Base-by-base conservation (phyloP, 2,888 invertebrate genomes). In the Lithophane semibrunnea region DNA sequence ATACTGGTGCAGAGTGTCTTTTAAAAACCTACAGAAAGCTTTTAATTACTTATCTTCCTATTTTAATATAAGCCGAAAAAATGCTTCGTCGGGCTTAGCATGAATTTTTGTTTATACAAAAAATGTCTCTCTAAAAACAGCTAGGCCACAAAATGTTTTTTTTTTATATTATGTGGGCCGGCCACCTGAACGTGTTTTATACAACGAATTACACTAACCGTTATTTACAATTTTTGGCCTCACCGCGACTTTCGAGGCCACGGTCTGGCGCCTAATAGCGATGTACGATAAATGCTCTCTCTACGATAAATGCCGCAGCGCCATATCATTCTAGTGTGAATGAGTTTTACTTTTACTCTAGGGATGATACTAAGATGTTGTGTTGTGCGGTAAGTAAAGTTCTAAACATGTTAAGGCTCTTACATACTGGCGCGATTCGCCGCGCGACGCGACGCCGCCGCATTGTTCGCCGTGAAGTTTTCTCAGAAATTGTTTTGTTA, bases 311-410 rank as follows among this genome's bases (percentile, higher is more conserved):
- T 70, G 69, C 58, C 71, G 60, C 74, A 63, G 61, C 54, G 29
- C 63, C 73, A 58, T 87, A 82, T 79, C 77, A 74, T 79, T 82
- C 79, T 69, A 79, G 77, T 87, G 87, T n/a, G 80, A 86, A 86
- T 73, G 63, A 80, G 73, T 80, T 71, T 74, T 80, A 67, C 73
- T 85, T 81, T 77, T 63, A 60, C 65, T 37, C 63, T 12, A 0
- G 65, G 44, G 60, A 73, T 49, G 12, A 56, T 75, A 49, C 61
- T 8, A n/a, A 21, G 52, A 37, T 8, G 37, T 58, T 18, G 24
- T 52, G 10, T 44, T 63, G 21, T 58, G 37, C 49, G 42, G 42
- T 24, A 29, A 42, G 65, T 70, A 70, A 63, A 63, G 29, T 63
- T 75, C 37, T 24, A 60, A 67, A 56, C 5, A 24, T 52, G 16